A percentile compares a stretch with the other conserved stretches of the same genome.
Evolutionary conservation across 2,113 vertebrate species (phyloP).

Genomic region (Willisornis vidua): DNA sequence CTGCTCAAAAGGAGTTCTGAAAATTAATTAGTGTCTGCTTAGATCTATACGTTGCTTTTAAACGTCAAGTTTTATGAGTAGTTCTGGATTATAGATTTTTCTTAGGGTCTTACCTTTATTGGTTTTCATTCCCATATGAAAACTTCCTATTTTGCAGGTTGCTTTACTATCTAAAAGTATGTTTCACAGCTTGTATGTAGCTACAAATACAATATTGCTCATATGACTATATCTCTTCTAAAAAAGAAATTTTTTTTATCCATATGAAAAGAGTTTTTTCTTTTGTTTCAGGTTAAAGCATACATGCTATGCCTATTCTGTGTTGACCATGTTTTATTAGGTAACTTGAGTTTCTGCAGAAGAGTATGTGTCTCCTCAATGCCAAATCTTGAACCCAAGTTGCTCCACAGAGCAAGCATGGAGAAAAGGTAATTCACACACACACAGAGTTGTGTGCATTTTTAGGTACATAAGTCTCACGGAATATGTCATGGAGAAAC

Average conservation of each 20-base stretch:
- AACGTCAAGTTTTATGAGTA: background rate
- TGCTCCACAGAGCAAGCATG: background rate
- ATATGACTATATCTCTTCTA: background rate
- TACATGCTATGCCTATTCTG: background rate
- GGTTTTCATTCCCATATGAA: background rate
- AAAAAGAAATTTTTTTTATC: background rate
- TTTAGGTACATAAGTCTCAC: background rate
- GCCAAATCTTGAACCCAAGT: background rate
- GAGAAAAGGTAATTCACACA: background rate
- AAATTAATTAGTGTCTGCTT: conserved; percentile 13
- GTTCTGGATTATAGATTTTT: background rate
- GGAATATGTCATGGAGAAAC: background rate
- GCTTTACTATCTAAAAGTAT: background rate
- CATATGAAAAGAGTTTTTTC: background rate
- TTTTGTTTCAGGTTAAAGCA: background rate
- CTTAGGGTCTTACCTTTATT: background rate
- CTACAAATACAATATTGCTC: background rate
- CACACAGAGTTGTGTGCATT: background rate
- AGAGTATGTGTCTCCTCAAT: rapidly evolving
- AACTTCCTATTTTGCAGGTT: background rate
- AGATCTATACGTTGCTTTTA: conserved; percentile 6
- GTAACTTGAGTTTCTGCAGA: background rate
- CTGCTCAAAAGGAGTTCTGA: background rate
- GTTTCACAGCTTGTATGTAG: background rate
- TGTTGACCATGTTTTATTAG: background rate